Percentiles rank a stretch among this genome's conserved stretches.
Conservation (phyloP, 2,797 vertebrate genomes). For the Channallabes apus region DNA sequence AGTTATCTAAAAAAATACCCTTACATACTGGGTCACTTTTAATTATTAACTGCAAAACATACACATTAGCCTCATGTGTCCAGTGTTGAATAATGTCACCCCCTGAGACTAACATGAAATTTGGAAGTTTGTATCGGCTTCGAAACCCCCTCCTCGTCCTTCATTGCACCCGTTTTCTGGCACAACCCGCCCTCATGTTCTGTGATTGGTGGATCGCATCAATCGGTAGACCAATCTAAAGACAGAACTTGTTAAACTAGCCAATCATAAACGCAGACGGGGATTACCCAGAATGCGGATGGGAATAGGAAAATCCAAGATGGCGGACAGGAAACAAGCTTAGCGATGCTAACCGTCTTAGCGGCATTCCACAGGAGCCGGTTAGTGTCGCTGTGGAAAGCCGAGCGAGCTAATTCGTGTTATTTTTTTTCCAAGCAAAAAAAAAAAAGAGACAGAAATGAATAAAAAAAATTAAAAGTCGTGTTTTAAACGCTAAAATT, state of each 20-base stretch:
- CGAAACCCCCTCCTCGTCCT: no score
- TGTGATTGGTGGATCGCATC: not conserved
- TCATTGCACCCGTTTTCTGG: not conserved
- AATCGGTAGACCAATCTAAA: not conserved
- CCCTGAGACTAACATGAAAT: not conserved
- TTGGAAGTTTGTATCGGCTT: not conserved
- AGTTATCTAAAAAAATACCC: not conserved
- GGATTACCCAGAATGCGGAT: not conserved
- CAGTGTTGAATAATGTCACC: not conserved
- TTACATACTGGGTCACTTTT: not conserved
- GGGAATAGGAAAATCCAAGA: slow-evolving; percentile 44
- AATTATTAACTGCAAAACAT: not conserved
- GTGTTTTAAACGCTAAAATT: no score
- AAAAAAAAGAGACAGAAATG: not conserved
- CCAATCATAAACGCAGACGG: not conserved
- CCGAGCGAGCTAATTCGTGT: not conserved
- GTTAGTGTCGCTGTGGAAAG: slow-evolving; percentile 50
- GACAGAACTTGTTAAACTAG: slow-evolving; percentile 8
- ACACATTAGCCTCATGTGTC: not conserved
- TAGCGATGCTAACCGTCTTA: slow-evolving; percentile 46
- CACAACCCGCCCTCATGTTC: not conserved
- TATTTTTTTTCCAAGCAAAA: not conserved
- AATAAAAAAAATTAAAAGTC: not conserved
- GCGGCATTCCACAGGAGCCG: slow-evolving; percentile 56
- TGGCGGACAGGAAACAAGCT: slow-evolving; percentile 60